Conservation (phyloP, 2,797 vertebrate species). For the Clarias platycephalus region DNA sequence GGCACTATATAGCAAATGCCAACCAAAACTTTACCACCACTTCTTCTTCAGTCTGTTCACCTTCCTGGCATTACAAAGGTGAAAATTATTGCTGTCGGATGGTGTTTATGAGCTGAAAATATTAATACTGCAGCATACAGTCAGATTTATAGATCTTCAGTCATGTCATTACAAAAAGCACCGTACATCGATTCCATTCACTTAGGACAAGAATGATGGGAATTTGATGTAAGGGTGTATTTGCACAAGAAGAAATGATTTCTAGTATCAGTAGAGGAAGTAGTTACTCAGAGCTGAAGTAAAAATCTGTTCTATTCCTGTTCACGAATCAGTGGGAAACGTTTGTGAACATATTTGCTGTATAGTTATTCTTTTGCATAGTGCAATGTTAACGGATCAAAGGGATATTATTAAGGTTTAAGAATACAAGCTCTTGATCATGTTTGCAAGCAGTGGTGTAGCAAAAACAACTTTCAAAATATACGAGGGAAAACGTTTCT, state of each 20-base stretch:
- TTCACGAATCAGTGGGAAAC: neutral
- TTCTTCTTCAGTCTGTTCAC: neutral
- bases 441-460: neutral
- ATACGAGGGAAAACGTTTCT: too few relatives aligned
- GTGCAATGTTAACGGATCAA: neutral
- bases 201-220: neutral
- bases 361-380: neutral
- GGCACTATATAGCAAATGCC: neutral
- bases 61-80: neutral
- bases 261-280: too few relatives aligned
- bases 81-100: neutral
- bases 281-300: neutral
- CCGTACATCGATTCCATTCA: neutral
- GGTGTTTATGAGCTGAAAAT: neutral
- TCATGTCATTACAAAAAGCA: neutral
- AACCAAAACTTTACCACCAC: neutral
- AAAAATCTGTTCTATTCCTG: too few relatives aligned
- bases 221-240: neutral
- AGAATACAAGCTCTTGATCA: neutral
- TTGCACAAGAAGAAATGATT: neutral
- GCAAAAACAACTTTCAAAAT: neutral
- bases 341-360: neutral
- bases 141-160: neutral
- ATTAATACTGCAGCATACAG: neutral
- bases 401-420: neutral